Evolutionary conservation across 1,140 invertebrate genomes (phyloP).

Genomic region (Ladona fulva): DNA sequence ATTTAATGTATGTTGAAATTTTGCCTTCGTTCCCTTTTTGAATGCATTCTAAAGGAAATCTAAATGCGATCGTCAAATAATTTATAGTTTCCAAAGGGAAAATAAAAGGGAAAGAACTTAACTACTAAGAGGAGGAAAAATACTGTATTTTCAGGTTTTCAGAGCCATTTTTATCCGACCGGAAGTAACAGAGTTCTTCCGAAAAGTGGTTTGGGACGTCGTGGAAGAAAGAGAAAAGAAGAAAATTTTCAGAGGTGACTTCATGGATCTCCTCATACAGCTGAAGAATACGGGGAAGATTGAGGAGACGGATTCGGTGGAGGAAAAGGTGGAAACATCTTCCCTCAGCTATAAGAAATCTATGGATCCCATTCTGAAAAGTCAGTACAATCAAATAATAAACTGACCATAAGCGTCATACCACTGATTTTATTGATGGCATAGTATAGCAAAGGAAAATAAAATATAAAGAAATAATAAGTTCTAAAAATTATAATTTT

Average conservation of each 20-base stretch:
- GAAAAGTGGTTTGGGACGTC: conserved; percentile 42
- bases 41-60: background rate
- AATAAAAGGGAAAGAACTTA: background rate
- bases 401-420: too few species aligned
- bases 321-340: conserved; percentile 23
- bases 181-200: conserved; percentile 34
- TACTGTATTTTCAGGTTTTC: background rate
- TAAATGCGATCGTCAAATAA: background rate
- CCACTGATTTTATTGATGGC: background rate
- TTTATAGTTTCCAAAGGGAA: too few species aligned
- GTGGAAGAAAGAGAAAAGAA: conserved; percentile 41
- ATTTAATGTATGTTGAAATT: background rate
- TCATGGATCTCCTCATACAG: conserved; percentile 46
- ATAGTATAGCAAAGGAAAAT: too few species aligned
- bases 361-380: background rate
- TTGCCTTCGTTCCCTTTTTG: background rate
- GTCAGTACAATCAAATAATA: background rate
- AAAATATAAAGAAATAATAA: background rate
- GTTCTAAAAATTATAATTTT: too few species aligned
- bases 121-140: background rate
- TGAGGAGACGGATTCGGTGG: conserved; percentile 30
- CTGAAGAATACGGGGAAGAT: conserved; percentile 41
- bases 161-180: background rate
- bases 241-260: conserved; percentile 41
- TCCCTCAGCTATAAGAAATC: background rate